These are phyloP conservation scores for Agrotis clavis DNA, from an alignment of 2,888 invertebrate genomes.

Conservation along the genomic window DNA sequence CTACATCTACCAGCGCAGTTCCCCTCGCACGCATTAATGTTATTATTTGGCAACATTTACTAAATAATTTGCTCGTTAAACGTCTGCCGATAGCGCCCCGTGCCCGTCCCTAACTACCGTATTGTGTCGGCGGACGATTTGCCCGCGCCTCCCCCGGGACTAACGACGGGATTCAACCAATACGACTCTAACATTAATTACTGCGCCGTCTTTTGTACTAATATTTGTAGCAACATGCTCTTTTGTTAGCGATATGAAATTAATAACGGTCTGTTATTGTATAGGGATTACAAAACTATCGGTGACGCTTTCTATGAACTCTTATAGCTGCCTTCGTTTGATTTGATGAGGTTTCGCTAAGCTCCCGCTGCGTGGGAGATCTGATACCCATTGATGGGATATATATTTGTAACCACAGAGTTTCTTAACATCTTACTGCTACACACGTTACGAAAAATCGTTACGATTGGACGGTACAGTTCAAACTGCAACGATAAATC, in stretches of 20 bases:
- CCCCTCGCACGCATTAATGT: conserved; percentile 85
- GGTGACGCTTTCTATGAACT: conserved; percentile 73
- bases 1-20: conserved; percentile 37
- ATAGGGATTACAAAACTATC: conserved; percentile 82
- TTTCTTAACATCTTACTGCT: not conserved
- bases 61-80: conserved; percentile 91
- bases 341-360: conserved; percentile 81
- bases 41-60: conserved; percentile 91
- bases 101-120: conserved; percentile 85
- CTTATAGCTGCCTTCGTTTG: conserved; percentile 72
- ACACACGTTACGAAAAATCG: no score
- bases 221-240: conserved; percentile 88
- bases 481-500: no score
- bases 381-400: conserved; percentile 21
- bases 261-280: conserved; percentile 81
- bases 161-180: conserved; percentile 86
- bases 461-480: no score
- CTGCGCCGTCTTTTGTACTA: conserved; percentile 81
- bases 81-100: conserved; percentile 84
- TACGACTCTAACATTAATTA: conserved; percentile 87
- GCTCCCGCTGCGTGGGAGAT: conserved; percentile 54
- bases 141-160: conserved; percentile 79
- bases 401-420: conserved; percentile 23
- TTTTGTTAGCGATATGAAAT: conserved; percentile 85
- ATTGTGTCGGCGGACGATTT: conserved; percentile 82